Evolutionary conservation across 1,140 invertebrate species (phyloP), one percentile per base, ranked within the genome.

Genomic region (Zophobas atratus): DNA sequence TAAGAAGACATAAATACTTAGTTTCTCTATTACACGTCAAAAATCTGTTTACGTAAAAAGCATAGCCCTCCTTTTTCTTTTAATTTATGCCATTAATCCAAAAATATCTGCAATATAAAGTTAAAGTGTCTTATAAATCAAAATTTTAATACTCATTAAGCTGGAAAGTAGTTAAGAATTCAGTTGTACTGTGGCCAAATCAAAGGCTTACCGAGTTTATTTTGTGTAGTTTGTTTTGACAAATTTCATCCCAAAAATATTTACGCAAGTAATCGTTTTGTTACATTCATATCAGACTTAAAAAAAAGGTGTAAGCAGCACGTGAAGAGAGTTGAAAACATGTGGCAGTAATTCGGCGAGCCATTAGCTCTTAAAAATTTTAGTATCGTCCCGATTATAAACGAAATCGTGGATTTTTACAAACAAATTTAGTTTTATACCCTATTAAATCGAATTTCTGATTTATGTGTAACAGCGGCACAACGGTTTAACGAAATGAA

Each of bases 361-460:
- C 60, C 72, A 75, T 78, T 78, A 78, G 63, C 72, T 78, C 71
- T 48, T 56, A 56, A 70, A 73, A 67, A 39, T 78, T 78, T 78
- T 75, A 78, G 35, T 78, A 75, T 73, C 57, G 70, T 41, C 32
- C 36, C 51, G 71, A 78, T 78, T 78, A 63, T 78, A 78, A 75
- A 78, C 32, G 72, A 75, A 78, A 78, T 70, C 71, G 75, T 74
- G 39, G 51, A 63, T 78, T 78, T 78, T 78, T 74, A 56, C 49
- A 78, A 72, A 78, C 77, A 78, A 78, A 78, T 78, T 74, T 78
- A 78, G 77, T 78, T 78, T 78, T 78, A 78, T 78, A 75, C 39
- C 38, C 77, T 46, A 41, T 78, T 78, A 74, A 78, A 78, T 78
- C 74, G 77, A 74, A 75, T 75, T 53, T 74, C 70, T 78, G 77